Conservation (phyloP, 2,113 vertebrate genomes). For the Gnathonemus longibarbis region DNA sequence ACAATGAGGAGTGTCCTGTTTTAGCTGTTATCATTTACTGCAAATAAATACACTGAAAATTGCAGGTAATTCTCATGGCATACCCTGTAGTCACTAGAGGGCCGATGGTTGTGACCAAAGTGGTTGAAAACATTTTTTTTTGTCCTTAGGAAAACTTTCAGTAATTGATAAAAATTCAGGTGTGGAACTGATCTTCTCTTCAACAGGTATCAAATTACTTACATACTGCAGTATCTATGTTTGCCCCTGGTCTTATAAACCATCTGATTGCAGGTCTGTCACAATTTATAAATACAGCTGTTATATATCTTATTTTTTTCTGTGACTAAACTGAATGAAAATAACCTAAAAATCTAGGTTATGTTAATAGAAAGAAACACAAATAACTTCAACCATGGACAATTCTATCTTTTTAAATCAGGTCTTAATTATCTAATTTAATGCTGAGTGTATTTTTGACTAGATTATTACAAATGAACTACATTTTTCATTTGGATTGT, state of each 20-base stretch:
- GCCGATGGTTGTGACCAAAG: background rate
- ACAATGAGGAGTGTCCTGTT: background rate
- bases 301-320: background rate
- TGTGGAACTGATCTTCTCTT: too few relatives aligned
- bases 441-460: background rate
- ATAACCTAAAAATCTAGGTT: background rate
- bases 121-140: background rate
- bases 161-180: background rate
- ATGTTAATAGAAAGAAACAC: background rate
- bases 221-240: too few relatives aligned
- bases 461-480: background rate
- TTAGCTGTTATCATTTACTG: background rate
- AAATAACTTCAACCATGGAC: background rate
- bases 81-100: background rate
- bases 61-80: background rate
- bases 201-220: background rate
- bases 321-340: background rate
- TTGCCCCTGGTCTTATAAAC: background rate
- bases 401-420: background rate
- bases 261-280: background rate
- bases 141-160: background rate
- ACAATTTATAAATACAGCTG: background rate
- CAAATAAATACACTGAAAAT: conserved; percentile 7
- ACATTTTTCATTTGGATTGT: background rate
- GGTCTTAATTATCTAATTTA: background rate